A percentile compares a stretch with the other conserved stretches of the same genome.
Conservation (phyloP, 2,113 vertebrate genomes). For the Leucopsar rothschildi region DNA sequence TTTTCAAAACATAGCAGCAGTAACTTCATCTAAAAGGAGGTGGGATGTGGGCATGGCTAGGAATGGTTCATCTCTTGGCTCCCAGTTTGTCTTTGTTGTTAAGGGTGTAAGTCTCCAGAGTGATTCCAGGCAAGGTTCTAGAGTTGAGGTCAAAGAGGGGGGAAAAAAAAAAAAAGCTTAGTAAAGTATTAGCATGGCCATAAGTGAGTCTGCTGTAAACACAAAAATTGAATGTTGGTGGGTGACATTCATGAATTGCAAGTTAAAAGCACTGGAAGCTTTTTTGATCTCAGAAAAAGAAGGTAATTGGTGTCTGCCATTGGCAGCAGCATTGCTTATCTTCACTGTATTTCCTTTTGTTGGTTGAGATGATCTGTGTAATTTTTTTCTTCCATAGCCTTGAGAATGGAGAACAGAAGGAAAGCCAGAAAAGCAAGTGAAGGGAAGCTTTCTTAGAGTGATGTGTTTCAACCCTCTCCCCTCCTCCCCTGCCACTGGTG, state of each 20-base stretch:
- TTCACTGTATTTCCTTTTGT: neutral
- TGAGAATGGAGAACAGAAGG: neutral
- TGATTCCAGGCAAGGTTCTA: neutral
- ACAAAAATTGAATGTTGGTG: slow-evolving; percentile 4
- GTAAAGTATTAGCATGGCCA: slow-evolving; percentile 35
- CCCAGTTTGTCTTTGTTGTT: neutral
- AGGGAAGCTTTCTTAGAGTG: neutral
- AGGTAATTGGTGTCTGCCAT: slow-evolving; percentile 24
- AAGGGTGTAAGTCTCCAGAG: neutral
- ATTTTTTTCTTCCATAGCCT: neutral
- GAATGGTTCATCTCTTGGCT: neutral
- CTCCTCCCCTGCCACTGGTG: neutral
- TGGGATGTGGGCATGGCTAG: neutral
- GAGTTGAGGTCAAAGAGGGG: neutral
- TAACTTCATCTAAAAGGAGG: neutral
- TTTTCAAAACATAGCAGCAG: neutral
- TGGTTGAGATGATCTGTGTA: neutral
- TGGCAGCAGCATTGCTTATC: neutral
- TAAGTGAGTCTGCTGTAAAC: neutral
- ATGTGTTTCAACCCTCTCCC: neutral
- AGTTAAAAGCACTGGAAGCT: slow-evolving; percentile 35
- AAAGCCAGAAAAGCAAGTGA: neutral
- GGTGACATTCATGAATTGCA: neutral
- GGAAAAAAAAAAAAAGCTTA: neutral
- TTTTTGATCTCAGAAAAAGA: slow-evolving; percentile 2